phyloP scores from a whole-genome alignment of 2,797 vertebrate species.

The Sphaeramia orbicularis region DNA sequence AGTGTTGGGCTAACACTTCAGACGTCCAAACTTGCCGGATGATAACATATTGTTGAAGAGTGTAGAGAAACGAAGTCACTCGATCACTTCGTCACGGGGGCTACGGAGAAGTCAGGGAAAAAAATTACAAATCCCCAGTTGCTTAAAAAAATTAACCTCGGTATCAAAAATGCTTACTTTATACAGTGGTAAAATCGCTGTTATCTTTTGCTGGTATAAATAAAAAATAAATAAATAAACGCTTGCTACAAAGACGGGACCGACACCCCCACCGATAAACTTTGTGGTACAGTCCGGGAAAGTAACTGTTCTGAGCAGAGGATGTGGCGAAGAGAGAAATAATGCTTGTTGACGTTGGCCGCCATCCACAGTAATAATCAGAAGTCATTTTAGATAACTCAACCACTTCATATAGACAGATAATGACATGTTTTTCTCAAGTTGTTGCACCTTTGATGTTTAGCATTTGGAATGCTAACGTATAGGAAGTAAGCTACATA shows the following conservation, averaged over 20 bases:
- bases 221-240: background rate
- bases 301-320: slow-evolving; percentile 72
- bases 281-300: slow-evolving; percentile 75
- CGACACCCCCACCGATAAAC: slow-evolving; percentile 49
- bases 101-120: accelerated
- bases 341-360: background rate
- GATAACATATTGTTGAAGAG: too few species aligned
- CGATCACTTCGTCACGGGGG: background rate
- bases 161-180: background rate
- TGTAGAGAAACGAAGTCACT: slow-evolving; percentile 49
- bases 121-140: accelerated
- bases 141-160: accelerated
- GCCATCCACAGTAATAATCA: too few species aligned
- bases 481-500: too few species aligned
- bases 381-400: too few species aligned
- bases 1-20: slow-evolving; percentile 1
- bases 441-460: too few species aligned
- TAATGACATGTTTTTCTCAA: too few species aligned
- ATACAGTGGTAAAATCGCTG: too few species aligned
- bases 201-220: too few species aligned
- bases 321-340: slow-evolving; percentile 41
- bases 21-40: slow-evolving; percentile 15
- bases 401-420: too few species aligned
- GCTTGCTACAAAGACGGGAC: background rate
- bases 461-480: too few species aligned